Evolutionary conservation across 1,140 invertebrate species (phyloP).

Genomic region (Drosophila santomea): DNA sequence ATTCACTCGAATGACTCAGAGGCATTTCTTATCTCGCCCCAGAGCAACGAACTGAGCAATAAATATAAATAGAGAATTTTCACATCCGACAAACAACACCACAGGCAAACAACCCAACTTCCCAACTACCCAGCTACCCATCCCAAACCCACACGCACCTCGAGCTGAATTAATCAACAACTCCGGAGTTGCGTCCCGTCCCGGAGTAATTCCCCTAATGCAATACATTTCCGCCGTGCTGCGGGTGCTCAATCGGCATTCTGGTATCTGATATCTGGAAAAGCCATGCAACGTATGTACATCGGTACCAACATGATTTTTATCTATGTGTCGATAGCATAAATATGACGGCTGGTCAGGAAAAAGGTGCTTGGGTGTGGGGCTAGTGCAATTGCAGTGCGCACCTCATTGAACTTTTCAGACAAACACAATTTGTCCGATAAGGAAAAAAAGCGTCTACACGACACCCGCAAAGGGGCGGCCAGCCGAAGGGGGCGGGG

Average conservation of each 20-base stretch:
- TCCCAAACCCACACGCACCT: constrained; percentile 39
- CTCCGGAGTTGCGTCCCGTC: constrained; percentile 22
- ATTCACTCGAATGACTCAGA: constrained; percentile 35
- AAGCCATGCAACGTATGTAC: constrained; percentile 39
- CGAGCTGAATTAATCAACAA: constrained; percentile 71
- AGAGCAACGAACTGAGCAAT: constrained; percentile 42
- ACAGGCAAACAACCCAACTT: neutral
- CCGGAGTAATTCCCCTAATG: constrained; percentile 72
- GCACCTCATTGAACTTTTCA: constrained; percentile 82
- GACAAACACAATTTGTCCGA: constrained; percentile 83
- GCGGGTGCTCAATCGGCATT: constrained; percentile 49
- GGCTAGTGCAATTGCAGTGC: constrained; percentile 68
- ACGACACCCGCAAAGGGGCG: constrained; percentile 28
- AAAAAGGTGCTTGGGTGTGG: neutral
- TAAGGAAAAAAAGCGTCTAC: constrained; percentile 67
- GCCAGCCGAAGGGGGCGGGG: constrained; percentile 12
- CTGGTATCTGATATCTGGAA: constrained; percentile 37
- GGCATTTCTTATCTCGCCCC: constrained; percentile 49
- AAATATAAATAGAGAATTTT: constrained; percentile 53
- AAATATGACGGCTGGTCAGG: constrained; percentile 70
- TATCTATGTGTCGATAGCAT: constrained; percentile 74
- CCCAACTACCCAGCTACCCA: neutral
- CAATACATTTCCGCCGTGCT: constrained; percentile 74
- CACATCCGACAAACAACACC: constrained; percentile 19
- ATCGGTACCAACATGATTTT: constrained; percentile 72